Conservation (phyloP, 2,888 invertebrate species). For the Stegophylla sp. region DNA sequence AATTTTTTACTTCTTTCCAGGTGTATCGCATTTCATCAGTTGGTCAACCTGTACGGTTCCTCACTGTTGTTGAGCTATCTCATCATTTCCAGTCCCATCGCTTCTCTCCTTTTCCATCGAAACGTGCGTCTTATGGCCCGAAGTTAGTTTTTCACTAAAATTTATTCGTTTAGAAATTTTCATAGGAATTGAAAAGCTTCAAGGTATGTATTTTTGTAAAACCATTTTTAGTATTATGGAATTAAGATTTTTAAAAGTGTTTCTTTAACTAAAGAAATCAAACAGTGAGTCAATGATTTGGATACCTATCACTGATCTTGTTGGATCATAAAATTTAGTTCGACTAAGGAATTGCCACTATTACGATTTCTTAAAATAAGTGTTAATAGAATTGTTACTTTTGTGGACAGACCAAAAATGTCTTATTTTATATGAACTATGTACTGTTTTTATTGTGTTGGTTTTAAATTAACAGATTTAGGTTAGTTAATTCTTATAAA, state of each 20-base stretch:
- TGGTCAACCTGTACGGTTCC: constrained; percentile 3
- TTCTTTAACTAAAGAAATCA: too few species aligned
- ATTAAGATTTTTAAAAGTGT: not conserved
- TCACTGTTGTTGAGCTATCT: constrained; percentile 32
- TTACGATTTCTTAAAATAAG: too few species aligned
- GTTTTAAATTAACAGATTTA: not conserved
- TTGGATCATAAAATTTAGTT: too few species aligned
- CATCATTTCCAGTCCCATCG: not conserved
- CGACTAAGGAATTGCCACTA: too few species aligned
- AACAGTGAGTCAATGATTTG: too few species aligned
- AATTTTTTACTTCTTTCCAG: not conserved
- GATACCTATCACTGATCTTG: too few species aligned
- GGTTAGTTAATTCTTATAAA: not conserved
- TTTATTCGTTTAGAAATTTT: not conserved
- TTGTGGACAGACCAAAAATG: too few species aligned
- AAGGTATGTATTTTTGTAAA: constrained; percentile 29
- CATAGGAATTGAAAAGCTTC: not conserved
- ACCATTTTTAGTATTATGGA: not conserved
- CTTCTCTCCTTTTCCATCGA: constrained; percentile 12
- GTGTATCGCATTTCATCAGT: not conserved
- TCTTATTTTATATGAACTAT: too few species aligned
- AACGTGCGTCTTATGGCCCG: not conserved
- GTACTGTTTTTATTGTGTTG: too few species aligned
- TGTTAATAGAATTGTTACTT: too few species aligned
- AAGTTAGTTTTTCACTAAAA: not conserved